These are phyloP conservation scores for Drosophila albomicans DNA, from an alignment of 1,140 invertebrate species.

Conservation along the genomic window DNA sequence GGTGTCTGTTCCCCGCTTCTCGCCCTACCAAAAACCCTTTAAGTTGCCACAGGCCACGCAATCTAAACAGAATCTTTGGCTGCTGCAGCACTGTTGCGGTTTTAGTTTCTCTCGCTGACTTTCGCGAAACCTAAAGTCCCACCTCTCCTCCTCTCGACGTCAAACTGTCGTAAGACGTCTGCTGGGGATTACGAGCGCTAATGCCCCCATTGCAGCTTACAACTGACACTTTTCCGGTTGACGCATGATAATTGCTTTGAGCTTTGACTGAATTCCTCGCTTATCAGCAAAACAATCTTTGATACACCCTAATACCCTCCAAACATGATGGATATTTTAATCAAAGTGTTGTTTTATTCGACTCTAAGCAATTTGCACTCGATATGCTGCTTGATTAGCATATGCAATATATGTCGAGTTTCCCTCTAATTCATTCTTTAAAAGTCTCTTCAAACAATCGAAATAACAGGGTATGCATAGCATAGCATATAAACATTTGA, in stretches of 20 bases:
- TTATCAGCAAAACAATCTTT: slow-evolving; percentile 25
- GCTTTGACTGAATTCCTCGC: slow-evolving; percentile 1
- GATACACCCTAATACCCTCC: background rate
- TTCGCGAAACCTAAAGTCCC: slow-evolving; percentile 5
- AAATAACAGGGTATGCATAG: background rate
- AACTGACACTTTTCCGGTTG: slow-evolving; percentile 34
- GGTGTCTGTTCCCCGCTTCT: background rate
- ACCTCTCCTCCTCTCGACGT: too few relatives aligned
- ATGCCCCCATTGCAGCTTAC: slow-evolving; percentile 20
- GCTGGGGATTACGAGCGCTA: slow-evolving; percentile 32
- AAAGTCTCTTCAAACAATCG: background rate
- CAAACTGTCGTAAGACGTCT: slow-evolving; percentile 32
- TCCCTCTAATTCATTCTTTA: background rate
- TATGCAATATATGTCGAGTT: background rate
- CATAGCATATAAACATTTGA: slow-evolving; percentile 1
- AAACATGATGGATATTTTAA: background rate
- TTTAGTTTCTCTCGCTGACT: slow-evolving; percentile 17
- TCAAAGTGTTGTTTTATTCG: background rate
- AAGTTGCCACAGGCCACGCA: background rate
- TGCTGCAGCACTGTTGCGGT: slow-evolving; percentile 5
- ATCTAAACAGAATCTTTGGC: slow-evolving; percentile 5
- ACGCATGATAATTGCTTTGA: slow-evolving; percentile 45
- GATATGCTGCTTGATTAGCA: background rate
- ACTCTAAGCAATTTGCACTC: background rate
- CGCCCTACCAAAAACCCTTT: background rate